Conservation (phyloP, 2,888 invertebrate species). For the Norana najaformis region DNA sequence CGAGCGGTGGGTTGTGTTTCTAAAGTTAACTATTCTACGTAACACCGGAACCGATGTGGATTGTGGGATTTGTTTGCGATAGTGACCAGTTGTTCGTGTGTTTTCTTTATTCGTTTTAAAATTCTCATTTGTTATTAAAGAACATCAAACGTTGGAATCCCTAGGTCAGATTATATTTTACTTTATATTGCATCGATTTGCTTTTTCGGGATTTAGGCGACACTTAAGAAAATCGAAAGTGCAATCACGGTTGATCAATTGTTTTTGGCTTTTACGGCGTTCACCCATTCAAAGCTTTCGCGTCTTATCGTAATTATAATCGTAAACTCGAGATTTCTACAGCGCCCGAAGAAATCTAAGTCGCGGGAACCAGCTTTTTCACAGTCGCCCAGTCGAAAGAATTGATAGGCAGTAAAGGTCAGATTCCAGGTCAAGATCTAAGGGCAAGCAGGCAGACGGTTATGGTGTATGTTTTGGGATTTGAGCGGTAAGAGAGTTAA, state of each 20-base stretch:
- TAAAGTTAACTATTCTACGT: constrained; percentile 6
- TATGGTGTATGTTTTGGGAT: too few relatives aligned
- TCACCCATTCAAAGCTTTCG: neutral
- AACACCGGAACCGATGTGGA: constrained; percentile 18
- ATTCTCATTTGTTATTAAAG: neutral
- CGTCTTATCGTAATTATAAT: too few relatives aligned
- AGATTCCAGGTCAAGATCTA: too few relatives aligned
- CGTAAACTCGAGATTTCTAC: too few relatives aligned
- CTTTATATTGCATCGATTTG: neutral
- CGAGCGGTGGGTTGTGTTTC: neutral
- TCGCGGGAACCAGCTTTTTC: too few relatives aligned
- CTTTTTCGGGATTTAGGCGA: neutral
- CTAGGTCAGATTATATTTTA: neutral
- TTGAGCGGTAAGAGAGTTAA: too few relatives aligned
- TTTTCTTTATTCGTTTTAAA: neutral
- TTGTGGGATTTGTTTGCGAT: constrained; percentile 24
- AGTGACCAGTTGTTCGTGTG: constrained; percentile 3
- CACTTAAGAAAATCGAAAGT: neutral
- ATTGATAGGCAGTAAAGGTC: too few relatives aligned
- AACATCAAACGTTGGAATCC: neutral
- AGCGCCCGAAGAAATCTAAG: too few relatives aligned
- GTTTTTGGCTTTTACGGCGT: neutral
- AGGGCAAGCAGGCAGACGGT: too few relatives aligned
- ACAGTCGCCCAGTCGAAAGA: too few relatives aligned
- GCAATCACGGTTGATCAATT: too few relatives aligned